Evolutionary conservation across 2,113 vertebrate genomes (phyloP).

Genomic region (Pipra filicauda): DNA sequence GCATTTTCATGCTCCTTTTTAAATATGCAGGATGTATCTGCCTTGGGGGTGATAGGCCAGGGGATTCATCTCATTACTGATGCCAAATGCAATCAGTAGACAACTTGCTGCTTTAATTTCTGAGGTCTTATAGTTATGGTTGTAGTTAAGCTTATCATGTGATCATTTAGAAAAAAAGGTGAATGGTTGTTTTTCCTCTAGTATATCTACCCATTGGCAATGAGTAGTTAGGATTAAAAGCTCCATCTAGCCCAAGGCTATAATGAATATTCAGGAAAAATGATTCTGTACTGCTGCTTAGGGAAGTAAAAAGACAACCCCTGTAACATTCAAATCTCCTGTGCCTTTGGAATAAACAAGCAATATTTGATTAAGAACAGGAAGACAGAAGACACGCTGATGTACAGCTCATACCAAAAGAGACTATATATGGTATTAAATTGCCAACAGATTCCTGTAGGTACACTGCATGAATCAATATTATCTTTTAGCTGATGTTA

Average conservation of each 20-base stretch:
- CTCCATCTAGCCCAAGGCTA: constrained; percentile 55
- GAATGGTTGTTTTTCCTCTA: constrained; percentile 59
- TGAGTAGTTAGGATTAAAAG: constrained; percentile 65
- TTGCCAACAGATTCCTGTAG: neutral
- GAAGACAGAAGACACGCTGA: neutral
- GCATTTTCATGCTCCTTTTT: neutral
- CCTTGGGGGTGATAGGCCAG: constrained; percentile 8
- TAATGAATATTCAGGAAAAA: constrained; percentile 67
- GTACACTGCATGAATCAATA: neutral
- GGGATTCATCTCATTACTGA: constrained; percentile 43
- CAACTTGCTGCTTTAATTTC: constrained; percentile 62
- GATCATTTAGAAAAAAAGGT: constrained; percentile 48
- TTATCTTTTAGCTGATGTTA: neutral
- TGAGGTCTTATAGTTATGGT: constrained; percentile 37
- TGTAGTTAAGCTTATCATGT: constrained; percentile 62
- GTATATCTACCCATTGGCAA: constrained; percentile 57
- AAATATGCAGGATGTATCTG: constrained; percentile 7
- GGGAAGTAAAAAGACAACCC: constrained; percentile 50
- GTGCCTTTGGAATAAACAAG: constrained; percentile 62
- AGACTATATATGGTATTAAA: constrained; percentile 8
- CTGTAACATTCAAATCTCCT: constrained; percentile 46
- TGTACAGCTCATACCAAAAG: constrained; percentile 10
- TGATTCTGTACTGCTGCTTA: constrained; percentile 42
- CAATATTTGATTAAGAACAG: constrained; percentile 50
- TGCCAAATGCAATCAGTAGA: constrained; percentile 50